Evolutionary conservation across 1,140 invertebrate species (phyloP), one percentile per base, ranked within the genome.

Genomic region (Drosophila sproati): DNA sequence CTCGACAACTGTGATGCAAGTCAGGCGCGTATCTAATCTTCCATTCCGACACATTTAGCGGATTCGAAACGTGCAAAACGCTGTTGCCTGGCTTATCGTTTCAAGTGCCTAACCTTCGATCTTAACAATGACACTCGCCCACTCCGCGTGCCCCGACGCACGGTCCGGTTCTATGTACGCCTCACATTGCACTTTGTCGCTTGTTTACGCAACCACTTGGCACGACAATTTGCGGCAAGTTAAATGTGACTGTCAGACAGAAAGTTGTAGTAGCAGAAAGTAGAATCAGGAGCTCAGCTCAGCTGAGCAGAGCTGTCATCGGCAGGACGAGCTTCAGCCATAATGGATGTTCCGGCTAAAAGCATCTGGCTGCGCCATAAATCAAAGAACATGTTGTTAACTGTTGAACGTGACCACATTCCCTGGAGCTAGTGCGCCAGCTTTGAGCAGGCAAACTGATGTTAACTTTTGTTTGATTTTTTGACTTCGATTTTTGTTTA

Each of bases 171-270:
- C 31, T 41, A 28, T 59, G 52, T 39, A 41, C 47, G 43, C 63
- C 64, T 70, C 59, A 63, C 60, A 43, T 71, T 75, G 54, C 50
- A 71, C 67, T 69, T 67, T 62, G 37, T 2, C 35, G 54, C 34
- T 54, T 78, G 73, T 74, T 82, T 76, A 64, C 66, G 48, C 55
- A 64, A 62, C 29, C 77, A 77, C 64, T 85, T 74, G 82, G 78
- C 37, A 68, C 68, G 29, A 73, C 72, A 72, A 86, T 86, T 86
- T 86, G 76, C 57, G 78, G 71, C 50, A 86, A 86, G 82, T 87
- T 87, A 82, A 77, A 87, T 78, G 48, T 37, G n/a, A 52, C n/a
- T 66, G 62, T 51, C 41, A 28, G 4, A 12, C 6, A 28, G 54
- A 57, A 41, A n/a, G 39, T n/a, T n/a, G 10, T 0, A 34, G 32